These are phyloP conservation scores for Mantis religiosa DNA, from an alignment of 2,888 invertebrate genomes.

Conservation along the genomic window DNA sequence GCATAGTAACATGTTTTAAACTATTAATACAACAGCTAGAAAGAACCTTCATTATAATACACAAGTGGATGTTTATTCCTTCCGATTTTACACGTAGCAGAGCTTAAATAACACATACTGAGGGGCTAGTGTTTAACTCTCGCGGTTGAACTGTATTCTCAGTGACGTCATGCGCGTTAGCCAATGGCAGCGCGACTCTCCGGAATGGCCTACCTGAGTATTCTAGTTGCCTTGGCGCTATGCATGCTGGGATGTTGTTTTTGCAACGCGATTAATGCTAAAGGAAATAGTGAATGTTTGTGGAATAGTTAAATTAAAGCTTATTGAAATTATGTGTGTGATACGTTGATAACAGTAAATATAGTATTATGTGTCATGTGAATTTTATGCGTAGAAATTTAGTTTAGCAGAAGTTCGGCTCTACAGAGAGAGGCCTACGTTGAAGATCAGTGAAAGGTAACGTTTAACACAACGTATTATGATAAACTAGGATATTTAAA, in stretches of 20 bases:
- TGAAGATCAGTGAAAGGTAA: neutral
- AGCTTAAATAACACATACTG: too few species aligned
- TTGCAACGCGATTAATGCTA: slow-evolving; percentile 19
- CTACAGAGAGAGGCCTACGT: neutral
- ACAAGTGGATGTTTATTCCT: too few species aligned
- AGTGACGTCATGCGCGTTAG: too few species aligned
- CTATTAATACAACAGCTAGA: too few species aligned
- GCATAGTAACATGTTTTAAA: too few species aligned
- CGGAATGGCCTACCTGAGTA: too few species aligned
- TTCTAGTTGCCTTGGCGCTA: too few species aligned
- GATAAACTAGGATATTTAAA: neutral
- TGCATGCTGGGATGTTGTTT: slow-evolving; percentile 11
- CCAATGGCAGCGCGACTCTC: too few species aligned
- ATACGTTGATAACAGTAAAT: neutral
- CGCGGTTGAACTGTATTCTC: too few species aligned
- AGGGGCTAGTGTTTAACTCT: too few species aligned
- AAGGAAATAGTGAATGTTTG: neutral
- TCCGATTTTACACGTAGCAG: too few species aligned
- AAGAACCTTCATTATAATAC: too few species aligned
- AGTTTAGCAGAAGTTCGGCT: neutral
- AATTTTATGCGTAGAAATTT: neutral
- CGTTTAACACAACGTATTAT: neutral
- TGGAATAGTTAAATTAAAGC: neutral
- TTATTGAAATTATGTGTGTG: neutral
- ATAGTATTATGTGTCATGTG: neutral